Base-by-base conservation (phyloP, 2,113 vertebrate genomes). In the Gnathonemus longibarbis region DNA sequence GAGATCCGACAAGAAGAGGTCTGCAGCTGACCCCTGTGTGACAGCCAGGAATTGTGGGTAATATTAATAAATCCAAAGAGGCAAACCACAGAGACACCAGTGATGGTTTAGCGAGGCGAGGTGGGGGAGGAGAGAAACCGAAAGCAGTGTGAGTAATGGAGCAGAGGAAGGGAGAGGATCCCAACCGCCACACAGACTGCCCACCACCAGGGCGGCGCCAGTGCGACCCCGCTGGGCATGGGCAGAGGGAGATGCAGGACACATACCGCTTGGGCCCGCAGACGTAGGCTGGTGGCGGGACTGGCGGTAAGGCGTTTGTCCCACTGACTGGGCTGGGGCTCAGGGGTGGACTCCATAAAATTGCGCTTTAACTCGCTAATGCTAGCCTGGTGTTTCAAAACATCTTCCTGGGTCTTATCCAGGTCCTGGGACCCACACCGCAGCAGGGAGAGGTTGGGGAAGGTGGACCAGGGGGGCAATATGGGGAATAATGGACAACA, bases 311-410 rank as follows among this genome's bases (percentile, higher is more conserved):
- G 97, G 90, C 98, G 98, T 95, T 98, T 99, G 95, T 99, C 98
- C 98, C 98, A 99, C 95, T 98, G 98, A 96, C 96, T 98, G 92
- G 97, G 98, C 95, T 97, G 98, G 93, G 98, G 98, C 91, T 99
- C 97, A 9, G 98, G 98, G 91, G 97, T 97, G 91, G 98, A 98
- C 95, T 98, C 98, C 98, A 99, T 99, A 97, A 99, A 99, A 97
- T 96, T 98, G 96, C 98, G 98, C 96, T 99, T 99, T 95, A 99
- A 97, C 96, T 99, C 97, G 97, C 98, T 99, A 98, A 99, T 97
- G 97, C 98, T 99, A 99, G 98, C 98, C 97, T 99, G 98, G 95
- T 99, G 98, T 97, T 96, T 99, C 97, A 99, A 97, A 94, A 99
- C 96, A 94, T 98, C 98, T 42, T 99, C 98, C 96, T 99, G 98